Percentiles rank a stretch among this genome's conserved stretches.
phyloP scores from a whole-genome alignment of 2,888 invertebrate species.

The Andrena bucephala region DNA sequence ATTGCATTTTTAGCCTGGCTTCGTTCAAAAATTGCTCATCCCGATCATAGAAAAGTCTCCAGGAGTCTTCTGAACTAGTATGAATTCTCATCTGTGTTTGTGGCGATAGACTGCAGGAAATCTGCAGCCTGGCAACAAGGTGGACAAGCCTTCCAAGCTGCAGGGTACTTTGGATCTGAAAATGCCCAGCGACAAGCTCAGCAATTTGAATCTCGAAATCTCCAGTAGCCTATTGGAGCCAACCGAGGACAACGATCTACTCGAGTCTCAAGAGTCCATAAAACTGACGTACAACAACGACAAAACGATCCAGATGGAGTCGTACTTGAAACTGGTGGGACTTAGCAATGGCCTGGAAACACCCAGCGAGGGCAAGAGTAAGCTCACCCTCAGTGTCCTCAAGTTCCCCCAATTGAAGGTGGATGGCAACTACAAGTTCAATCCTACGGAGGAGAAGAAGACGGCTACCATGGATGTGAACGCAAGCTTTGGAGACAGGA shows the following conservation, averaged over 20 bases:
- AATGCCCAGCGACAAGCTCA: slow-evolving; percentile 87
- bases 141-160: slow-evolving; percentile 85
- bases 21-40: no score
- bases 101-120: slow-evolving; percentile 72
- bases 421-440: slow-evolving; percentile 85
- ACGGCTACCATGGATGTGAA: slow-evolving; percentile 64
- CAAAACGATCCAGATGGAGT: slow-evolving; percentile 85
- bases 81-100: background rate
- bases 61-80: background rate
- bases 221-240: slow-evolving; percentile 81
- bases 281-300: slow-evolving; percentile 87
- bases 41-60: no score
- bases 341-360: slow-evolving; percentile 81
- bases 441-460: slow-evolving; percentile 81
- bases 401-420: slow-evolving; percentile 86
- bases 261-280: slow-evolving; percentile 83
- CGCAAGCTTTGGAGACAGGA: slow-evolving; percentile 74
- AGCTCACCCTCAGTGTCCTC: slow-evolving; percentile 85
- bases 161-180: slow-evolving; percentile 86
- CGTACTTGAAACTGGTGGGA: slow-evolving; percentile 65
- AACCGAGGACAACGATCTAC: slow-evolving; percentile 67
- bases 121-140: slow-evolving; percentile 70
- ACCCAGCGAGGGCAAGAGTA: slow-evolving; percentile 82
- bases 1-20: no score
- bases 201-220: slow-evolving; percentile 86